Conservation (phyloP, 2,113 vertebrate genomes). For the Triplophysa dalaica region DNA sequence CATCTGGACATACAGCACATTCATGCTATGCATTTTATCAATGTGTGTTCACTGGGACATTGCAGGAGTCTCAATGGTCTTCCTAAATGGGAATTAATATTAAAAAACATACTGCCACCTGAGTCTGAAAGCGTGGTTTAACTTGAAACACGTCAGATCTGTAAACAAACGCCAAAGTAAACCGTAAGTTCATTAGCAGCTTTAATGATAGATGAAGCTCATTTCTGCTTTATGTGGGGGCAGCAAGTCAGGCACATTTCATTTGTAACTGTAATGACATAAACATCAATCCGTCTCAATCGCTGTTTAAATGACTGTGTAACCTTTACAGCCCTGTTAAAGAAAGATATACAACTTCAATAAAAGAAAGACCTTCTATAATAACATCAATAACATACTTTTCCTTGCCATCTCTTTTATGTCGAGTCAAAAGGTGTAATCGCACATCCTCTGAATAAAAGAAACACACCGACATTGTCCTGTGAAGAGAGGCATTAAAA, state of each 20-base stretch:
- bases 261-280: constrained; percentile 72
- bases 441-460: constrained; percentile 10
- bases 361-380: constrained; percentile 62
- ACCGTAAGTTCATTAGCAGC: constrained; percentile 58
- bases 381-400: constrained; percentile 64
- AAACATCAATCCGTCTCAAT: constrained; percentile 78
- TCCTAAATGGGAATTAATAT: neutral
- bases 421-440: constrained; percentile 58
- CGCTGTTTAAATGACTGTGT: constrained; percentile 78
- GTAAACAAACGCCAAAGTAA: constrained; percentile 46
- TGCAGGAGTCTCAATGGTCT: neutral
- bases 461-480: neutral
- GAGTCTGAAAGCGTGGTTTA: neutral
- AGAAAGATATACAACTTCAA: constrained; percentile 72
- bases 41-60: too few relatives aligned
- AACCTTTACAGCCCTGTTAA: constrained; percentile 78
- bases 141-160: neutral
- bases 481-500: constrained; percentile 56
- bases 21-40: too few relatives aligned
- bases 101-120: neutral
- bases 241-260: constrained; percentile 62
- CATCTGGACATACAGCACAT: too few relatives aligned
- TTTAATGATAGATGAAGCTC: constrained; percentile 67
- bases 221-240: constrained; percentile 65
- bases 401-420: constrained; percentile 58